Evolutionary conservation across 2,888 invertebrate genomes (phyloP).

Genomic region (Melanargia galathea): DNA sequence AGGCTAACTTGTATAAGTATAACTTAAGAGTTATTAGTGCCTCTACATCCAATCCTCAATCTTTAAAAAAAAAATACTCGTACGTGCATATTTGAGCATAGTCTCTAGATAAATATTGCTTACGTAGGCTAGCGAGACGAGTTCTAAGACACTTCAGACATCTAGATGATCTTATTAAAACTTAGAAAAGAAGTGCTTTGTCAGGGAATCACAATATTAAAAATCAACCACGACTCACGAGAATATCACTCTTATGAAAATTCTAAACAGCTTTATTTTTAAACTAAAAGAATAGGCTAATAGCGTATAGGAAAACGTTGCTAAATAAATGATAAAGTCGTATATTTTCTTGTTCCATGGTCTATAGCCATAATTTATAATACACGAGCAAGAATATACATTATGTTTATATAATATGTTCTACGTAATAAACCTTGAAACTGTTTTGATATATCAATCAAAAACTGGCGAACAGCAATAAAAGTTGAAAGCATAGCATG

Average conservation of each 20-base stretch:
- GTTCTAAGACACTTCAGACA: slow-evolving; percentile 24
- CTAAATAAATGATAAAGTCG: not conserved
- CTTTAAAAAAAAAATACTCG: not conserved
- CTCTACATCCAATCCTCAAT: not conserved
- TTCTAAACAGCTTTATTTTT: not conserved
- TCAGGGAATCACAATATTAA: slow-evolving; percentile 20
- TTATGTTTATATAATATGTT: not conserved
- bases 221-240: slow-evolving; percentile 8
- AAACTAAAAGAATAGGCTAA: not conserved
- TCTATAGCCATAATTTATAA: no score
- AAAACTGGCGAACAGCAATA: slow-evolving; percentile 25
- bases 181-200: slow-evolving; percentile 14
- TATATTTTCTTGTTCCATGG: not conserved
- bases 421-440: not conserved
- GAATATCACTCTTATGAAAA: not conserved
- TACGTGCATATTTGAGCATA: slow-evolving; percentile 2
- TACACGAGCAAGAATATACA: no score
- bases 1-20: no score
- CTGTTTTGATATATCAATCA: slow-evolving; percentile 26
- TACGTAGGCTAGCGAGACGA: slow-evolving; percentile 12
- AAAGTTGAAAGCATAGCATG: slow-evolving; percentile 25
- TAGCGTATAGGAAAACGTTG: not conserved
- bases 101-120: slow-evolving; percentile 16
- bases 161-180: slow-evolving; percentile 30
- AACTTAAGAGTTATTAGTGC: no score